These are phyloP conservation scores for Hedychridium roseum DNA, from an alignment of 2,888 invertebrate species.

Conservation along the genomic window DNA sequence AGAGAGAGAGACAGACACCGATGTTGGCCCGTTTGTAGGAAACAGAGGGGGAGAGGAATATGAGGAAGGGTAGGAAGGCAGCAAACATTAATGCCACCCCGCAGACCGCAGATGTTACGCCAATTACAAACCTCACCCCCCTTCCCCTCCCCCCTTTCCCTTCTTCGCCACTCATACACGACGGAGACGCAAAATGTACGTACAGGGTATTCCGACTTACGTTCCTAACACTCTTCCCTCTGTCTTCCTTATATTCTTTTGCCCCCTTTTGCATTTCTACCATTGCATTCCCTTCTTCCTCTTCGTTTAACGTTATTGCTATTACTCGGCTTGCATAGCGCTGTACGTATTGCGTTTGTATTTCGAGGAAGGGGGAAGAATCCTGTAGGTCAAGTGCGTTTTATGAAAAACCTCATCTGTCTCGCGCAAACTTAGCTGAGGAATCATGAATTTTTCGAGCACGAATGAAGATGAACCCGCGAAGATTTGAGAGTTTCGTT, in stretches of 20 bases:
- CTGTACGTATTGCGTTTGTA: neutral
- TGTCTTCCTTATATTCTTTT: slow-evolving; percentile 67
- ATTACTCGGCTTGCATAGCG: neutral
- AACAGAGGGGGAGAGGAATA: slow-evolving; percentile 11
- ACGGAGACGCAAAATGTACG: slow-evolving; percentile 22
- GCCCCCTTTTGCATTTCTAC: slow-evolving; percentile 1
- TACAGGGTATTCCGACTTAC: slow-evolving; percentile 38
- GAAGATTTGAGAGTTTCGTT: too few relatives aligned
- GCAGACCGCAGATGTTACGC: slow-evolving; percentile 62
- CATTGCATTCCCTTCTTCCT: neutral
- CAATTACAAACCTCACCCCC: slow-evolving; percentile 61
- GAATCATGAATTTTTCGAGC: too few relatives aligned
- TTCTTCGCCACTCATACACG: slow-evolving; percentile 1
- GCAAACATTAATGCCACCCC: slow-evolving; percentile 62
- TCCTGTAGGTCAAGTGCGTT: too few relatives aligned
- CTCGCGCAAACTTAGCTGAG: too few relatives aligned
- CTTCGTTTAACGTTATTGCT: neutral
- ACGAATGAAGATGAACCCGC: too few relatives aligned
- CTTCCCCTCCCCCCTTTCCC: slow-evolving; percentile 16
- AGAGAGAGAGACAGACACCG: slow-evolving; percentile 6
- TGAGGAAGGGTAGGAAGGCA: slow-evolving; percentile 39
- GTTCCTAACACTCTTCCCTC: slow-evolving; percentile 18
- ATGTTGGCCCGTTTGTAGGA: too few relatives aligned
- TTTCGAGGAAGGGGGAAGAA: neutral
- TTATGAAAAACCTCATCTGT: too few relatives aligned